Evolutionary conservation across 2,113 vertebrate species (phyloP), one percentile per base, ranked within the genome.

Genomic region (Rhynchomys soricoides): DNA sequence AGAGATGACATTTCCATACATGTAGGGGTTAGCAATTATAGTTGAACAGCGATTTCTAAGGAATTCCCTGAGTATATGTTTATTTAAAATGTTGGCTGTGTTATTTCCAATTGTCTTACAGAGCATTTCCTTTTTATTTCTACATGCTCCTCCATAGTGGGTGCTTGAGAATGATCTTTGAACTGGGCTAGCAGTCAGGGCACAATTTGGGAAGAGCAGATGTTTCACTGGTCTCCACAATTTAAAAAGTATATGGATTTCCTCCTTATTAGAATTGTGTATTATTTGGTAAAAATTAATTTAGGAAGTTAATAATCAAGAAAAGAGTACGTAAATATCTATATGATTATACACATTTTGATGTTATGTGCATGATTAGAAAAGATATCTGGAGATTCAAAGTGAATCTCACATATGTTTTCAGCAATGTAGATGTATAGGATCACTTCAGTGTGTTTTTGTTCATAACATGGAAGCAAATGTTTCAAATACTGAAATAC

Each of bases 221-320:
- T 87, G 5, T 94, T 88, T 94, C 75, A 43, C 70, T 37, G 78
- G 74, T 43, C 24, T 75, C 19, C 78, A 75, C 10, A 75, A 93
- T 96, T 79, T 10, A 94, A 94, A 88, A 90, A n/a, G 78, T 43
- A 48, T n/a, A 13, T 74, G 24, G 3, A 24, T 66, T 90, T 92
- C 66, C 52, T 74, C 68, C 62, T 81, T 86, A 52, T 50, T 89
- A 75, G 24, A 66, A 86, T 34, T 88, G 1, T 55, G 83, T 64
- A 31, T 52, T 83, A 73, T 79, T 85, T 87, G 62, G 24, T 73
- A 97, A 48, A 66, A 96, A 82, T 62, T 94, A 91, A 59, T 90
- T 71, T 40, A n/a, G 31, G 16, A 45, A 79, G 29, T 59, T 16
- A 88, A 48, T 93, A 21, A 79, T 79, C 29, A 88, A 43, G 59